Percentiles rank a stretch among this genome's conserved stretches.
These are phyloP conservation scores for Anser cygnoides DNA, from an alignment of 2,113 vertebrate genomes.

Conservation along the genomic window DNA sequence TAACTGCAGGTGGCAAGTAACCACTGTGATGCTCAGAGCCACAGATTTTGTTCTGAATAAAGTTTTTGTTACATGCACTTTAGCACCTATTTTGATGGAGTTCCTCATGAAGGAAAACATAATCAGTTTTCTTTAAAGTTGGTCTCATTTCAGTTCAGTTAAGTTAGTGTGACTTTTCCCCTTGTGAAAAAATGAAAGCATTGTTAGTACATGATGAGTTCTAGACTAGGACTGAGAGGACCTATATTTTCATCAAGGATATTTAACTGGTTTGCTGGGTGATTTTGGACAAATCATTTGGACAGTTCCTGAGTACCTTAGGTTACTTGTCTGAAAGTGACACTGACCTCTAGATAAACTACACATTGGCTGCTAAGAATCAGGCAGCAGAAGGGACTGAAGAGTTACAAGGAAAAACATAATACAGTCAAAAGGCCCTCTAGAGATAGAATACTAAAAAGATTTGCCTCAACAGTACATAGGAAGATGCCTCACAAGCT, in stretches of 20 bases:
- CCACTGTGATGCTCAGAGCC: not conserved
- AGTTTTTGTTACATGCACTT: not conserved
- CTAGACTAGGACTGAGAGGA: not conserved
- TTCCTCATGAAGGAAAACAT: not conserved
- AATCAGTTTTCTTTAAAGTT: not conserved
- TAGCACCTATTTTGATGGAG: not conserved
- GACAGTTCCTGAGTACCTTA: not conserved
- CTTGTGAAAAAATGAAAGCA: not conserved
- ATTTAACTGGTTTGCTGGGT: not conserved
- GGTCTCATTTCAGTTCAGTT: not conserved
- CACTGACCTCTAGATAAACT: not conserved
- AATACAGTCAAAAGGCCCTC: not conserved
- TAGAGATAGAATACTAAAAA: not conserved
- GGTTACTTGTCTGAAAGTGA: not conserved
- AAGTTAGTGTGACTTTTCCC: not conserved
- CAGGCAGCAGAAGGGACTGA: not conserved
- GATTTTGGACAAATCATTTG: not conserved
- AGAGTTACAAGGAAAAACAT: not conserved
- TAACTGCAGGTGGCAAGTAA: not conserved
- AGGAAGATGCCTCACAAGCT: not conserved
- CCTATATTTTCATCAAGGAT: not conserved
- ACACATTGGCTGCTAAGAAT: not conserved
- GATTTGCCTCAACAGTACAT: not conserved
- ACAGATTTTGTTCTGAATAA: not conserved
- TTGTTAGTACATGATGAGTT: not conserved